These are phyloP conservation scores for Littorina saxatilis DNA, from an alignment of 1,140 invertebrate genomes.

Conservation along the genomic window DNA sequence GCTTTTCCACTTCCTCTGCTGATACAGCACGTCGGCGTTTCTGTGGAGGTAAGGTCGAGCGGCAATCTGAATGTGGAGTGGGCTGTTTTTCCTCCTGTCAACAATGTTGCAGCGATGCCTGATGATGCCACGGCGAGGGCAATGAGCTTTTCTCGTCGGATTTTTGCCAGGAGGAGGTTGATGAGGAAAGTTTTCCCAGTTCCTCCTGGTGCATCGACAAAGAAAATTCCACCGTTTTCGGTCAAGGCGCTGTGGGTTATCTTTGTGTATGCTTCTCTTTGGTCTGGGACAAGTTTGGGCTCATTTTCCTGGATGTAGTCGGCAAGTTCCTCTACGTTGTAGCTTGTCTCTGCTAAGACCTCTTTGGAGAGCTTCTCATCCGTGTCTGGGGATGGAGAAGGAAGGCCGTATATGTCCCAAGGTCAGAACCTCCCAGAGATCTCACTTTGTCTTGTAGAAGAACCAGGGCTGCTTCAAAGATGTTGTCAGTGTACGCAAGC, in stretches of 20 bases:
- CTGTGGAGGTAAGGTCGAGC: conserved; percentile 27
- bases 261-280: neutral
- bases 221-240: conserved; percentile 8
- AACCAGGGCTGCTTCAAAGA: neutral
- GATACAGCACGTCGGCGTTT: conserved; percentile 16
- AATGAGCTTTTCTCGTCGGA: neutral
- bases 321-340: neutral
- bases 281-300: conserved; percentile 13
- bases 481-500: neutral
- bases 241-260: too few relatives aligned
- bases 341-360: neutral
- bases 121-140: conserved; percentile 48
- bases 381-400: too few relatives aligned
- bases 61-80: conserved; percentile 50
- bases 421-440: neutral
- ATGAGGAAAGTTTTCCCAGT: conserved; percentile 26
- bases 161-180: neutral
- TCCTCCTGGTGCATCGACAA: conserved; percentile 7
- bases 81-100: conserved; percentile 52
- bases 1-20: neutral
- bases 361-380: neutral
- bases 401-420: neutral
- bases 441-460: neutral
- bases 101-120: conserved; percentile 65
- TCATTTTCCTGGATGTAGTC: neutral